Evolutionary conservation across 2,113 vertebrate species (phyloP).

Genomic region (Hemibagrus wyckioides): DNA sequence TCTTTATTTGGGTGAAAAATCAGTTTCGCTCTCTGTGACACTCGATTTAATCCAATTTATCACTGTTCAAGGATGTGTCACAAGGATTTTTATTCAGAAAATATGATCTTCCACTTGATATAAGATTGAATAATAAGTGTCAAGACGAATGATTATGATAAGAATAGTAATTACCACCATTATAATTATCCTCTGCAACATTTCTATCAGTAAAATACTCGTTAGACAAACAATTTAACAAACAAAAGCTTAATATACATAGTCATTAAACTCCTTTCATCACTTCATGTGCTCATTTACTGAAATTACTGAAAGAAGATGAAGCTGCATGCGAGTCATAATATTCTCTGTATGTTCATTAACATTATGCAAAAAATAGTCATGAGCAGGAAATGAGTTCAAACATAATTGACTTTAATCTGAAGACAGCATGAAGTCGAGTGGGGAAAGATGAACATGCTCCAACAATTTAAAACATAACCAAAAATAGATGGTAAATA

Average conservation of each 20-base stretch:
- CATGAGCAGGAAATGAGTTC: background rate
- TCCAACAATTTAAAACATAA: background rate
- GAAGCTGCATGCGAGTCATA: background rate
- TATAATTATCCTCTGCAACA: slow-evolving; percentile 18
- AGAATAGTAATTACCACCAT: background rate
- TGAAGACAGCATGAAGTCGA: background rate
- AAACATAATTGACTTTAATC: background rate
- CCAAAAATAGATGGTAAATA: background rate
- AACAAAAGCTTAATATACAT: slow-evolving; percentile 26
- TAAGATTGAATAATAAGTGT: background rate
- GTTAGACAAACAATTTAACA: slow-evolving; percentile 27
- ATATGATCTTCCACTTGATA: background rate
- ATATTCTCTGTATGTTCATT: background rate
- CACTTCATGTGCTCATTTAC: slow-evolving; percentile 8
- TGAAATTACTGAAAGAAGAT: background rate
- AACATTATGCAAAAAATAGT: slow-evolving; percentile 7
- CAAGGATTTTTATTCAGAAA: background rate
- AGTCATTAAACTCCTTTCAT: slow-evolving; percentile 11
- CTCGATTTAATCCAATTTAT: slow-evolving; percentile 5
- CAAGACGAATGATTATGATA: background rate
- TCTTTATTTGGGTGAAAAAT: background rate
- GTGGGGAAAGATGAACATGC: background rate
- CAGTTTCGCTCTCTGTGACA: background rate
- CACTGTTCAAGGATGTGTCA: slow-evolving; percentile 9
- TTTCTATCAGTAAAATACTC: background rate